phyloP scores from a whole-genome alignment of 2,797 vertebrate genomes.

The Chelmon rostratus region DNA sequence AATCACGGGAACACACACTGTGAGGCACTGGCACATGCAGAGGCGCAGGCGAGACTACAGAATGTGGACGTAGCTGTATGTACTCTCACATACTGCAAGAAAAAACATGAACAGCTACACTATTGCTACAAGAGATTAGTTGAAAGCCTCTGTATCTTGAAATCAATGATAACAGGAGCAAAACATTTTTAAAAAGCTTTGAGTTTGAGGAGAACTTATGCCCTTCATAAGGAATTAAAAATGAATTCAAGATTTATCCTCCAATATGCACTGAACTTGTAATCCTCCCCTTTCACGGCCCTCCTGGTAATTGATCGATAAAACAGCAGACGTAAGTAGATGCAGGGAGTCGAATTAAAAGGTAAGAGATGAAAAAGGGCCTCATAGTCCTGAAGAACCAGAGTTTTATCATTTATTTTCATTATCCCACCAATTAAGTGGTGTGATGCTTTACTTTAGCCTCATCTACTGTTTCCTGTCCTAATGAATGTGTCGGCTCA shows the following conservation, averaged over 20 bases:
- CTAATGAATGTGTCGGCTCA: conserved; percentile 78
- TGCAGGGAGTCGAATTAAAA: conserved; percentile 71
- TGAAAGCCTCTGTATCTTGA: conserved; percentile 30
- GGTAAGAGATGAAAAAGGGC: conserved; percentile 73
- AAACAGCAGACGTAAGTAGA: conserved; percentile 53
- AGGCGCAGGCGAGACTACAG: conserved; percentile 27
- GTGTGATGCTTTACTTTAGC: conserved; percentile 76
- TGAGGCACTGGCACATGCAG: conserved; percentile 64
- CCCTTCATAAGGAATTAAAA: conserved; percentile 70
- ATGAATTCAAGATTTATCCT: conserved; percentile 69
- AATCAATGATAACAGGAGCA: conserved; percentile 26
- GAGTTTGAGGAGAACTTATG: conserved; percentile 40
- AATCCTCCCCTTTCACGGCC: conserved; percentile 60
- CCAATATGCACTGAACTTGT: conserved; percentile 63
- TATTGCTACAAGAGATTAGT: conserved; percentile 12
- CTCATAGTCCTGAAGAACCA: conserved; percentile 44
- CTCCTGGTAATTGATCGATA: conserved; percentile 69
- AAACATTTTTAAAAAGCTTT: conserved; percentile 40
- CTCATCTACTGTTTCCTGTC: conserved; percentile 70
- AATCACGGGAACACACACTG: conserved; percentile 74
- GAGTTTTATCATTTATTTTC: conserved; percentile 80
- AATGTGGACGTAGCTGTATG: not conserved
- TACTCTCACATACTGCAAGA: not conserved
- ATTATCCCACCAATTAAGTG: conserved; percentile 78
- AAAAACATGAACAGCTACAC: conserved; percentile 14